These are phyloP conservation scores for Drosophila virilis DNA, from an alignment of 1,140 invertebrate species.

Conservation along the genomic window DNA sequence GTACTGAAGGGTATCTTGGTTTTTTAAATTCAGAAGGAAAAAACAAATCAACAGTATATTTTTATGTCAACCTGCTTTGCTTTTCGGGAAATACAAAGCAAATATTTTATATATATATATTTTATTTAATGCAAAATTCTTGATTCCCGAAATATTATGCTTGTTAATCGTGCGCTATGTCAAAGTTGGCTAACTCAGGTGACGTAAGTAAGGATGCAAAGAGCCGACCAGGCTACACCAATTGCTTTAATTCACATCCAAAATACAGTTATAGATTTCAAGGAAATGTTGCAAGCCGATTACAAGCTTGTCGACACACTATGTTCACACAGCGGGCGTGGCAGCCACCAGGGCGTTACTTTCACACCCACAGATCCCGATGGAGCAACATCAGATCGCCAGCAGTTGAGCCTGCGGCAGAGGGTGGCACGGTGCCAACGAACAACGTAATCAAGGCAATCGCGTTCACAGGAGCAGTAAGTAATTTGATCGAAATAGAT, in stretches of 20 bases:
- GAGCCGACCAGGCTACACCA: background rate
- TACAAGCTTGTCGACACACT: slow-evolving; percentile 44
- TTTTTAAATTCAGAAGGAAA: background rate
- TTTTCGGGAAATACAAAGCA: slow-evolving; percentile 49
- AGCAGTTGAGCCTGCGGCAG: slow-evolving; percentile 40
- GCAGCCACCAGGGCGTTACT: slow-evolving; percentile 41
- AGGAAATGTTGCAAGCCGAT: slow-evolving; percentile 25
- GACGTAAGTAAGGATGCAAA: slow-evolving; percentile 68
- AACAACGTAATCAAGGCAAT: slow-evolving; percentile 88
- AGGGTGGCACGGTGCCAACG: slow-evolving; percentile 79
- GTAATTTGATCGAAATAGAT: slow-evolving; percentile 5
- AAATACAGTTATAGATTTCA: slow-evolving; percentile 58
- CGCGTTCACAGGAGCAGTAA: slow-evolving; percentile 89
- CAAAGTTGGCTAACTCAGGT: slow-evolving; percentile 69
- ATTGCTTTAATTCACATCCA: background rate
- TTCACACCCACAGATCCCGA: slow-evolving; percentile 49
- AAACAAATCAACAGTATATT: slow-evolving; percentile 4
- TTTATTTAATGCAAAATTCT: slow-evolving; percentile 73
- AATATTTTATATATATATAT: slow-evolving; percentile 40
- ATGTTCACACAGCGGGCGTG: slow-evolving; percentile 14
- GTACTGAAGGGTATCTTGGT: background rate
- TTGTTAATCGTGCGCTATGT: slow-evolving; percentile 70
- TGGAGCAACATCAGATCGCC: slow-evolving; percentile 59
- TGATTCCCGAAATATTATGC: slow-evolving; percentile 60
- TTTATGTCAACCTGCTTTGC: slow-evolving; percentile 29